A percentile compares a stretch with the other conserved stretches of the same genome.
phyloP scores from a whole-genome alignment of 2,888 invertebrate genomes.

The Synergus umbraculus region DNA sequence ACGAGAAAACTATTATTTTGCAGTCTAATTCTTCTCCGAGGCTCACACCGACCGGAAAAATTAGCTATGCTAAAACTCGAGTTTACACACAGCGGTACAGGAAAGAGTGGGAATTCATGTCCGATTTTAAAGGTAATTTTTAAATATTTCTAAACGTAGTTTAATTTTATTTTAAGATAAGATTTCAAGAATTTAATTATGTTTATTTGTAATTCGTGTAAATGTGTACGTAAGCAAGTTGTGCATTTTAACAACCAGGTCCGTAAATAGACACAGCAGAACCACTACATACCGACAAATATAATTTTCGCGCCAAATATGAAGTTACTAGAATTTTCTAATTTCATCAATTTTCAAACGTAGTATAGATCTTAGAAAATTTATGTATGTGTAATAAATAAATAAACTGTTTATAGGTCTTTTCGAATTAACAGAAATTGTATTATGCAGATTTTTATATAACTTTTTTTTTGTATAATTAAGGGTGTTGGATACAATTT shows the following conservation, averaged over 20 bases:
- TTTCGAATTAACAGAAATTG: no score
- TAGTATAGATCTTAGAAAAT: background rate
- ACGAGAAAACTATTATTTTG: conserved; percentile 16
- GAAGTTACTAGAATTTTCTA: conserved; percentile 24
- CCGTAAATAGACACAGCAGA: background rate
- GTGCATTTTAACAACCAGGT: background rate
- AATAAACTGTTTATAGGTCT: no score
- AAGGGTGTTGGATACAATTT: no score
- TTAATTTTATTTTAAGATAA: background rate
- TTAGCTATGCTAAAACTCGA: conserved; percentile 75
- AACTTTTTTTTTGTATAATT: no score
- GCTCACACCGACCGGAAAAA: conserved; percentile 75
- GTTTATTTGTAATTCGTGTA: background rate
- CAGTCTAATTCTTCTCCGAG: conserved; percentile 49
- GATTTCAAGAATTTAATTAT: background rate
- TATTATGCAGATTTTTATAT: no score
- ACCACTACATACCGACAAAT: background rate
- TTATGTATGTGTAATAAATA: background rate
- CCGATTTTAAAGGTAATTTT: conserved; percentile 80
- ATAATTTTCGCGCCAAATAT: conserved; percentile 36
- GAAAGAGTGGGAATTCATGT: conserved; percentile 81
- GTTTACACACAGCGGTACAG: conserved; percentile 81
- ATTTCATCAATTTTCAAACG: background rate
- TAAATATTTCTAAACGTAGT: conserved; percentile 11
- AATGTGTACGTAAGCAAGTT: conserved; percentile 20